Percentiles rank a stretch among this genome's conserved stretches.
Conservation (phyloP, 2,888 invertebrate genomes). For the Pelosia muscerda region DNA sequence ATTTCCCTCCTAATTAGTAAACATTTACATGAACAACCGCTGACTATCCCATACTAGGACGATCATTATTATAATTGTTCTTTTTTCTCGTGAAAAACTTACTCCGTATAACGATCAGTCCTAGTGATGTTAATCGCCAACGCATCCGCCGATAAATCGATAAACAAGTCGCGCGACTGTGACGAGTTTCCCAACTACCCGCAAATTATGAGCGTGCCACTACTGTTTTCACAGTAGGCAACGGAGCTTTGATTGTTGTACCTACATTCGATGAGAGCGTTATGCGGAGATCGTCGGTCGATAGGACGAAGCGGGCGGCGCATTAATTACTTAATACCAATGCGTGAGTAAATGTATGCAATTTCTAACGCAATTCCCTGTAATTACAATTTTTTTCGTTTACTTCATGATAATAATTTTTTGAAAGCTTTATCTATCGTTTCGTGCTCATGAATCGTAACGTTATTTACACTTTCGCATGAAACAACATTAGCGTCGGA, state of each 20-base stretch:
- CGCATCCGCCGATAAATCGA: constrained; percentile 84
- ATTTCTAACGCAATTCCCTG: constrained; percentile 79
- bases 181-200: constrained; percentile 77
- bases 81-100: constrained; percentile 81
- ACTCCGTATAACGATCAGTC: constrained; percentile 75
- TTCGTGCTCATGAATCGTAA: constrained; percentile 76
- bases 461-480: constrained; percentile 74
- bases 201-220: constrained; percentile 73
- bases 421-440: constrained; percentile 81
- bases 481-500: constrained; percentile 57
- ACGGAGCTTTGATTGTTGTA: constrained; percentile 71
- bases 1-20: constrained; percentile 82
- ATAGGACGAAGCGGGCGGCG: constrained; percentile 67
- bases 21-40: constrained; percentile 82
- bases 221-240: constrained; percentile 73
- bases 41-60: constrained; percentile 80
- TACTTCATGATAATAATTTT: constrained; percentile 75
- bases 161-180: constrained; percentile 79
- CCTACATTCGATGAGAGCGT: constrained; percentile 69
- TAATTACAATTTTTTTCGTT: constrained; percentile 78
- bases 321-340: constrained; percentile 84
- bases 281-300: constrained; percentile 76
- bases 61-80: constrained; percentile 83
- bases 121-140: constrained; percentile 76
- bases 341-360: constrained; percentile 80